Evolutionary conservation across 1,140 invertebrate genomes (phyloP).

Genomic region (Parapsyche elsis): DNA sequence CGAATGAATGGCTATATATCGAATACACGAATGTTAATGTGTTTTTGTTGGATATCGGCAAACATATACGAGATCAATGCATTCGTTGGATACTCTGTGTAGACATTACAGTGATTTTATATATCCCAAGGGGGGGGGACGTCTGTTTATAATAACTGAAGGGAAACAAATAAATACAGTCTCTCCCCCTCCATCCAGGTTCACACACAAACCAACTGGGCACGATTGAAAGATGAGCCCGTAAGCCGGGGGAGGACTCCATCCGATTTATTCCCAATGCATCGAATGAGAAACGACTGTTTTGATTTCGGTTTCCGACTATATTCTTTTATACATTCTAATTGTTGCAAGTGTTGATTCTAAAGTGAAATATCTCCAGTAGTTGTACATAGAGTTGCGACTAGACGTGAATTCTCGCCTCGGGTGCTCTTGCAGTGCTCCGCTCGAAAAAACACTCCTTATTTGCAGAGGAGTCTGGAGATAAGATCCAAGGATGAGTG

Average conservation of each 20-base stretch:
- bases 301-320: no score
- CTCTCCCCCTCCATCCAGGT: neutral
- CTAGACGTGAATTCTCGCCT: no score
- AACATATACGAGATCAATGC: conserved; percentile 19
- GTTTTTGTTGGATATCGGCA: conserved; percentile 8
- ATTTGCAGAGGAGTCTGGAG: conserved; percentile 17
- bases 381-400: no score
- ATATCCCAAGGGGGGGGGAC: neutral
- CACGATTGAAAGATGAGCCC: conserved; percentile 3
- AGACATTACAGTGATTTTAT: conserved; percentile 16
- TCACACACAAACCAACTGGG: neutral
- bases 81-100: neutral
- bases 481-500: conserved; percentile 35
- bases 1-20: no score
- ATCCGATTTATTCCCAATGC: no score
- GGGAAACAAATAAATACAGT: conserved; percentile 37
- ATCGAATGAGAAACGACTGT: no score
- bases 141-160: conserved; percentile 38
- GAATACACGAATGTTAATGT: conserved; percentile 11
- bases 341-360: no score
- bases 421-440: no score
- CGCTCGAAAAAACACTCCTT: neutral
- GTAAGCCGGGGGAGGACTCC: neutral
- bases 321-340: no score
- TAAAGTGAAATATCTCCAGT: no score